phyloP scores from a whole-genome alignment of 2,888 invertebrate species.

The Hermaeophaga mercurialis region DNA sequence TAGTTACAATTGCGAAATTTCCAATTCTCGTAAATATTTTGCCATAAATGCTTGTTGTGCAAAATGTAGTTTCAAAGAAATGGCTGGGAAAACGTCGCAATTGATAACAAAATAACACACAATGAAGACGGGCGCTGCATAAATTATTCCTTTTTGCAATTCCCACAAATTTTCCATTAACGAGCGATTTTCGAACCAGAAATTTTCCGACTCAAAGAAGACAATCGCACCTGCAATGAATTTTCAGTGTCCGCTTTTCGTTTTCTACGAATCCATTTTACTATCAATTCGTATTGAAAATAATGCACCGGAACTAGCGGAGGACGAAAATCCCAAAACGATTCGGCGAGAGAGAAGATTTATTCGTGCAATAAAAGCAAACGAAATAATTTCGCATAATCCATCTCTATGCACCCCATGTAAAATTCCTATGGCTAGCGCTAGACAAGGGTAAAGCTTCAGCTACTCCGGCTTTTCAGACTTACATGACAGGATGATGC shows the following conservation, averaged over 20 bases:
- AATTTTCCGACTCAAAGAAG: slow-evolving; percentile 15
- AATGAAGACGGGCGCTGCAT: background rate
- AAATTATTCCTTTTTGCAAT: background rate
- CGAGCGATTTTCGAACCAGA: slow-evolving; percentile 6
- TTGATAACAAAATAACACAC: slow-evolving; percentile 5
- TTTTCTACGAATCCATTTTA: slow-evolving; percentile 18
- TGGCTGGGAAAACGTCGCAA: background rate
- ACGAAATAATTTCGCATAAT: slow-evolving; percentile 39
- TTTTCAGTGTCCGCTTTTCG: slow-evolving; percentile 1
- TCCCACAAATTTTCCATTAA: slow-evolving; percentile 4
- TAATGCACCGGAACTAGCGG: slow-evolving; percentile 22
- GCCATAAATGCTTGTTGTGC: no score
- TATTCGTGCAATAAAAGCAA: slow-evolving; percentile 38
- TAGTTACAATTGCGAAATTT: no score
- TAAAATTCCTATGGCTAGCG: slow-evolving; percentile 33
- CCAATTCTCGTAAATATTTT: no score
- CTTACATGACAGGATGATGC: slow-evolving; percentile 8
- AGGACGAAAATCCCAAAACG: slow-evolving; percentile 25
- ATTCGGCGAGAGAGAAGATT: slow-evolving; percentile 31
- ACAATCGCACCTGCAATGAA: slow-evolving; percentile 12
- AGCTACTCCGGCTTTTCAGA: background rate
- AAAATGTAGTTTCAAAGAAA: no score
- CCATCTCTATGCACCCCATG: slow-evolving; percentile 36
- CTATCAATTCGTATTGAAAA: slow-evolving; percentile 26
- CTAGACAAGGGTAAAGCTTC: slow-evolving; percentile 27